Base-by-base conservation (phyloP, 2,888 invertebrate species). In the Sipha maydis region DNA sequence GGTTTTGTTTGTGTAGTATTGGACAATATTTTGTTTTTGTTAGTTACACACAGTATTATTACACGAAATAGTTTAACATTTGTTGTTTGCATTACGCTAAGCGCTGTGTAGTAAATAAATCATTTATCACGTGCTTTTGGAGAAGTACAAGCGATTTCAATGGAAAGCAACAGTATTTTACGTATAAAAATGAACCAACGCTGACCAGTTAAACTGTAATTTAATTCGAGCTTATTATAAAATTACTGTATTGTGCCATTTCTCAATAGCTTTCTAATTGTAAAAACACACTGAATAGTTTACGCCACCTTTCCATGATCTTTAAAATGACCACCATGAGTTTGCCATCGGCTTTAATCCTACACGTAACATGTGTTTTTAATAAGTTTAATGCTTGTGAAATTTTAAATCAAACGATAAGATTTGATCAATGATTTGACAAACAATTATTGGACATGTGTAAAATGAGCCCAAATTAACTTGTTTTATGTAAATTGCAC, bases 51-150 rank as follows among this genome's bases (percentile, higher is more conserved):
- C 25, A 61, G 25, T 21, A 61, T 1, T 25, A 21, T 21, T 61
- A 61, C 61, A 61, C 25, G 61, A 21, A 7, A 61, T 61, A 25
- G 21, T 61, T 61, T 56, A n/a, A 9, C 38, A 75, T 38, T 38
- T 61, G 14, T 41, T 8, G 61, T 38, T 84, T 21, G 67, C 31
- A 77, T 67, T 67, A 31, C 21, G 67, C 67, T 41, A 77, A 84
- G 76, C 76, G 84, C 31, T 77, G 85, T 85, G 85, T 77, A 85
- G 67, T 67, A 67, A 85, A 67, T 17, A 41, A 61, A 83, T 83
- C 25, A 73, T 48, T 34, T 31, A 25, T 77, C 28, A n/a, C 61
- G 77, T 77, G 85, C 41, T 69, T 77, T 67, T 77, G 31, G 67
- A 48, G 17, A 75, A 83, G 4, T 83, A 38, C 75, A 84, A 85